phyloP scores from a whole-genome alignment of 2,888 invertebrate genomes.

The Epicampocera succincta region DNA sequence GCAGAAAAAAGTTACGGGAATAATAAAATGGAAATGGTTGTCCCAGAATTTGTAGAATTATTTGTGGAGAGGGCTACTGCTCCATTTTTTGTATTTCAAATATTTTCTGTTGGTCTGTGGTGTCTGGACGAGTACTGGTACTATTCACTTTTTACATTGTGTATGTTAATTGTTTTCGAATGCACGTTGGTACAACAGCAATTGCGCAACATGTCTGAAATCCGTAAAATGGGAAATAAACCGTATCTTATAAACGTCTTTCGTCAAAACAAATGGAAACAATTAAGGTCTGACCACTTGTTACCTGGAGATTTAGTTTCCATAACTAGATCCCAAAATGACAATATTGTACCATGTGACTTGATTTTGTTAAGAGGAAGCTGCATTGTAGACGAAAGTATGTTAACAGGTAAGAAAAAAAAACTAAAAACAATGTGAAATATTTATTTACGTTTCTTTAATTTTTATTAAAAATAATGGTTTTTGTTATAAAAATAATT shows the following conservation, averaged over 20 bases:
- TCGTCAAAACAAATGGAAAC: slow-evolving; percentile 94
- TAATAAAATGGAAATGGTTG: slow-evolving; percentile 93
- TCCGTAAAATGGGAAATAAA: slow-evolving; percentile 99
- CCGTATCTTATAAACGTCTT: slow-evolving; percentile 95
- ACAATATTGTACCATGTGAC: slow-evolving; percentile 97
- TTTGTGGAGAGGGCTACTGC: slow-evolving; percentile 99
- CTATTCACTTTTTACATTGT: slow-evolving; percentile 96
- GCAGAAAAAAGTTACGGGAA: slow-evolving; percentile 93
- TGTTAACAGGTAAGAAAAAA: slow-evolving; percentile 94
- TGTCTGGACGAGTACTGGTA: slow-evolving; percentile 99
- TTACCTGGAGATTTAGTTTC: slow-evolving; percentile 98
- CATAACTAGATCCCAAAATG: slow-evolving; percentile 92
- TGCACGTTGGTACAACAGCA: slow-evolving; percentile 99
- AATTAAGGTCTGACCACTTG: slow-evolving; percentile 91
- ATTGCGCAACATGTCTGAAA: slow-evolving; percentile 98
- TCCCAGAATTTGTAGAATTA: slow-evolving; percentile 97
- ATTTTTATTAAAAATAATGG: no score
- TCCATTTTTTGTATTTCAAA: slow-evolving; percentile 99
- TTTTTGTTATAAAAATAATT: no score
- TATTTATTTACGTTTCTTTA: no score
- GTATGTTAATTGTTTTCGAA: slow-evolving; percentile 98
- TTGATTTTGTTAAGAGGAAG: slow-evolving; percentile 95
- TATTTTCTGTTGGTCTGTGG: slow-evolving; percentile 99
- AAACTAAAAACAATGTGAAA: not conserved
- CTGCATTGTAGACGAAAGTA: slow-evolving; percentile 99